Evolutionary conservation across 2,113 vertebrate genomes (phyloP).

Genomic region (Campylomormyrus tamandua): DNA sequence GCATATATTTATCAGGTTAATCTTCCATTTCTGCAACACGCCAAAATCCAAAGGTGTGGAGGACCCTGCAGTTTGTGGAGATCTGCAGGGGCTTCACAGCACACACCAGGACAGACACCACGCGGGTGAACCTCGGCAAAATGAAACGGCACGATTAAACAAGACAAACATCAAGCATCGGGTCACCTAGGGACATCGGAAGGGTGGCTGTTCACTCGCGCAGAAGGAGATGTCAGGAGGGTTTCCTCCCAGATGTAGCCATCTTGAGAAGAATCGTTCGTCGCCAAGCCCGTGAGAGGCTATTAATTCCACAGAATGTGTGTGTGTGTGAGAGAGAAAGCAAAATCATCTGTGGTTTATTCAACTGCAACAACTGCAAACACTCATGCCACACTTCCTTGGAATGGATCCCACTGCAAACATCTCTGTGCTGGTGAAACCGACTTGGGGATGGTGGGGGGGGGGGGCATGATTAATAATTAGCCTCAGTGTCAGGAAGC

Average conservation of each 20-base stretch:
- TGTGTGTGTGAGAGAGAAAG: neutral
- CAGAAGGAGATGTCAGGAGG: neutral
- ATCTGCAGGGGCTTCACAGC: neutral
- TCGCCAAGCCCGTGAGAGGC: neutral
- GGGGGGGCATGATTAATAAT: neutral
- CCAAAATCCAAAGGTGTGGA: neutral
- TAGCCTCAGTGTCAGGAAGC: neutral
- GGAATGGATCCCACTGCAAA: neutral
- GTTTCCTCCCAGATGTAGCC: neutral
- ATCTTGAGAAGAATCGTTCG: neutral
- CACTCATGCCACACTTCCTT: neutral
- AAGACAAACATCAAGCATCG: neutral
- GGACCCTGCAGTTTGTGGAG: neutral
- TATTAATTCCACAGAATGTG: neutral
- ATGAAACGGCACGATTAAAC: no score
- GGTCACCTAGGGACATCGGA: neutral
- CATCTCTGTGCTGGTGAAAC: neutral
- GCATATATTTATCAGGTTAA: conserved; percentile 39
- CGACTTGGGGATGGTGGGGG: neutral
- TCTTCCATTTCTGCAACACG: conserved; percentile 35
- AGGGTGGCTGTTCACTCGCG: neutral
- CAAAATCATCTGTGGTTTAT: neutral
- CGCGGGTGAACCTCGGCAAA: neutral
- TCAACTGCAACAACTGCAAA: neutral
- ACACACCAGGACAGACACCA: neutral